phyloP scores from a whole-genome alignment of 2,797 vertebrate species.

The Nannoperca australis region DNA sequence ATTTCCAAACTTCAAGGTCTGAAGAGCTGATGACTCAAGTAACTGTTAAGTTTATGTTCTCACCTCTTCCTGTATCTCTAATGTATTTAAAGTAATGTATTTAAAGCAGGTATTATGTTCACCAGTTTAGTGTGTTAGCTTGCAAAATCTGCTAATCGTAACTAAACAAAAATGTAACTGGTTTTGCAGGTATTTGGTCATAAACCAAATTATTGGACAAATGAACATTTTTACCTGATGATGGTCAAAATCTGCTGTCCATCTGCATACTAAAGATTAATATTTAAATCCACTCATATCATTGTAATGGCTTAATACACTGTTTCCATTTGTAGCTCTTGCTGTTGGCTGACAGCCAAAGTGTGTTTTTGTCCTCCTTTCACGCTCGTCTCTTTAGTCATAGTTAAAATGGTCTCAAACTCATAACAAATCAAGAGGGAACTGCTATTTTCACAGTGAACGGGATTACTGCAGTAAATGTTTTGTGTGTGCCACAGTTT shows the following conservation, averaged over 20 bases:
- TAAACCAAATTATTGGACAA: no score
- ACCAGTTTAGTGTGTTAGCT: no score
- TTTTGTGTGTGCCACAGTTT: slow-evolving; percentile 75
- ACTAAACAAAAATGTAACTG: no score
- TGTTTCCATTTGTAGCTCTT: neutral
- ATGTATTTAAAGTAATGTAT: neutral
- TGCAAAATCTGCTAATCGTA: no score
- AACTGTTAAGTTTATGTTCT: neutral
- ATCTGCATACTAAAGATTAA: neutral
- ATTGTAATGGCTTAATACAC: neutral
- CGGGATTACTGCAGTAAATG: neutral
- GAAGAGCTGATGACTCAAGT: neutral
- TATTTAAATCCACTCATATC: neutral
- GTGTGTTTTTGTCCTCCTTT: neutral
- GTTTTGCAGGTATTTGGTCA: no score
- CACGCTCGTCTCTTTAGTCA: neutral
- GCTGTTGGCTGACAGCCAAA: neutral
- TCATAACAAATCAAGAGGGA: neutral
- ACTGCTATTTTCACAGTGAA: neutral
- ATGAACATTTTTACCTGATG: no score
- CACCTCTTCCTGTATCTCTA: neutral
- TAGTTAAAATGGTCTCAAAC: neutral
- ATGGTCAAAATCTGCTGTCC: no score
- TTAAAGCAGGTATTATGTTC: no score
- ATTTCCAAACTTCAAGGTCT: no score